Base-by-base conservation (phyloP, 2,113 vertebrate species). In the Elephas maximus region DNA sequence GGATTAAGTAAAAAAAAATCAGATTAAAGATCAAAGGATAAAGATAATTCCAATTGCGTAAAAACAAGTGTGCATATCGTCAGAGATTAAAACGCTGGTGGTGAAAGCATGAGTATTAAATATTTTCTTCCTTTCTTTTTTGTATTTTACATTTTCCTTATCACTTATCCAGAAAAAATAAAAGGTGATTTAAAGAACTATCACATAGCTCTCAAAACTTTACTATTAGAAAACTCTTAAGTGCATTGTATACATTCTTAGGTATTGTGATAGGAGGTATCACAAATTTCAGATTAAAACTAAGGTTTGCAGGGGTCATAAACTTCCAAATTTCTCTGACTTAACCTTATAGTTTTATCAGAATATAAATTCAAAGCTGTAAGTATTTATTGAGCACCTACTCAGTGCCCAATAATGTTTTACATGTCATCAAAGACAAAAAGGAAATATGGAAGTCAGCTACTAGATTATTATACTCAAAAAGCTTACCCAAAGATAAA, bases 231-330 rank as follows among this genome's bases (percentile, higher is more conserved):
- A 93, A 89, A 81, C 3, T 10, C 86, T 21, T 26, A 63, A 9
- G 17, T 28, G 8, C 5, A 28, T 8, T 74, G 12, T 60, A 67
- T 30, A 8, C 12, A 44, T 37, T 78, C 60, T 77, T 82, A 24
- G 2, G 8, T 37, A 65, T 15, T 14, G 0, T 28, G 63, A 73
- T 67, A 78, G 24, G 10, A 96, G 15, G 8, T n/a, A 87, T 20
- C 4, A 6, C n/a, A 93, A 45, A 33, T 83, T 65, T 94, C 44
- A 65, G 57, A 90, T 78, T 82, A 81, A 94, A 86, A 65, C 11
- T 26, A 86, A 92, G 9, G 21, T 73, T 85, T 85, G 5, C n/a
- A 76, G 28, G 45, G 26, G 20, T 6, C 9, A 82, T 2, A 48
- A 89, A 71, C 41, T 37, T 90, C 14, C 78, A 37, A 83, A 62